These are phyloP conservation scores for Bombylius discolor DNA, from an alignment of 2,888 invertebrate genomes.

Conservation along the genomic window DNA sequence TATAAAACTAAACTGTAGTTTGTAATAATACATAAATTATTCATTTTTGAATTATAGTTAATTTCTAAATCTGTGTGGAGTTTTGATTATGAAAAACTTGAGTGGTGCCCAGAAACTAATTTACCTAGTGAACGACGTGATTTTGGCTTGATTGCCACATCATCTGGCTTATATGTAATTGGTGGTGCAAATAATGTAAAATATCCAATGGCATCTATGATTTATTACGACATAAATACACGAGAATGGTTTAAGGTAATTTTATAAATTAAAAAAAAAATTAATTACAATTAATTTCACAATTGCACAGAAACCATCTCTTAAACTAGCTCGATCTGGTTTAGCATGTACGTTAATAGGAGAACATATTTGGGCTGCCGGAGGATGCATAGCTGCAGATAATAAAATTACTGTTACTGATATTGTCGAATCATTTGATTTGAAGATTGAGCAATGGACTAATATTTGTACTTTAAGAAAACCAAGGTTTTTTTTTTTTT, in stretches of 20 bases:
- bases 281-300: not conserved
- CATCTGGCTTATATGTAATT: conserved; percentile 54
- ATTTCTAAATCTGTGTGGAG: conserved; percentile 50
- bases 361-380: conserved; percentile 54
- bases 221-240: conserved; percentile 18
- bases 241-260: conserved; percentile 21
- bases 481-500: conserved; percentile 2
- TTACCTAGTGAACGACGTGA: conserved; percentile 50
- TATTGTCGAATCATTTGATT: conserved; percentile 51
- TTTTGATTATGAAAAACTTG: conserved; percentile 48
- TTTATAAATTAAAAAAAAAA: no score
- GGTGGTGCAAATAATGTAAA: conserved; percentile 53
- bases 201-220: conserved; percentile 17
- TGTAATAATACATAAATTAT: not conserved
- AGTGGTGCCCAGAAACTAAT: conserved; percentile 51
- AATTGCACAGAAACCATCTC: conserved; percentile 16
- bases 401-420: conserved; percentile 39
- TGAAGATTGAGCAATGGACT: conserved; percentile 39
- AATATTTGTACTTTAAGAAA: conserved; percentile 3
- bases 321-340: conserved; percentile 23
- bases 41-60: not conserved
- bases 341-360: conserved; percentile 9
- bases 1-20: no score
- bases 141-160: conserved; percentile 53
- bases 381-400: conserved; percentile 51